Base-by-base conservation (phyloP, 2,113 vertebrate species). In the Siniperca knerii region DNA sequence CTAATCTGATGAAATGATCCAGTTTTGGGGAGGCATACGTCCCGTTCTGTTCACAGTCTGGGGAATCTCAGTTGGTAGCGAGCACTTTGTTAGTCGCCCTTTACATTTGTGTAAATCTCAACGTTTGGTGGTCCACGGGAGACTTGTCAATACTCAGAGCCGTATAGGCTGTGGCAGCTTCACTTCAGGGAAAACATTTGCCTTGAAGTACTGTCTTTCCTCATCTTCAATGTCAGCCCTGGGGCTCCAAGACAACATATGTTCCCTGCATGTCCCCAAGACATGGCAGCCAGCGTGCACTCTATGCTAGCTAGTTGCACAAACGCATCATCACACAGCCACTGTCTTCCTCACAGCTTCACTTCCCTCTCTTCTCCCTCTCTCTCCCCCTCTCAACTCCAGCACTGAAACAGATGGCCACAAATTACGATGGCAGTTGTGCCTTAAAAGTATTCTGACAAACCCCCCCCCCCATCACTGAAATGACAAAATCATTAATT, bases 221-320 rank as follows among this genome's bases (percentile, higher is more conserved):
- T 98, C 97, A 98, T 97, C 97, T 97, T 97, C 97, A 97, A 94
- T 97, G 97, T 98, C 97, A 98, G 97, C 97, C 98, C 96, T 90
- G 96, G 96, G 98, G 97, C 97, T 97, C 96, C 96, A 95, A 97
- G 96, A 96, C 96, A 98, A 98, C 98, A 98, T 98, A 98, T 98
- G 98, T 97, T 98, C 97, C 96, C 97, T 94, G 96, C 96, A 95
- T 97, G 97, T 97, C 97, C 97, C 97, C 96, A 93, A 97, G 96
- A 97, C 96, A 97, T 94, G 97, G 96, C 96, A 97, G 96, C 86
- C 90, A 72, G 87, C 62, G 44, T 50, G 86, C 96, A 94, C 96
- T 95, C 96, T 95, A 96, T 81, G 79, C 80, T 94, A 94, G 81
- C 83, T 94, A 93, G 83, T 86, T 71, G 71, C 85, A 89, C 95